A percentile compares a stretch with the other conserved stretches of the same genome.
Evolutionary conservation across 2,888 invertebrate species (phyloP).

Genomic region (Tenthredo amoena): DNA sequence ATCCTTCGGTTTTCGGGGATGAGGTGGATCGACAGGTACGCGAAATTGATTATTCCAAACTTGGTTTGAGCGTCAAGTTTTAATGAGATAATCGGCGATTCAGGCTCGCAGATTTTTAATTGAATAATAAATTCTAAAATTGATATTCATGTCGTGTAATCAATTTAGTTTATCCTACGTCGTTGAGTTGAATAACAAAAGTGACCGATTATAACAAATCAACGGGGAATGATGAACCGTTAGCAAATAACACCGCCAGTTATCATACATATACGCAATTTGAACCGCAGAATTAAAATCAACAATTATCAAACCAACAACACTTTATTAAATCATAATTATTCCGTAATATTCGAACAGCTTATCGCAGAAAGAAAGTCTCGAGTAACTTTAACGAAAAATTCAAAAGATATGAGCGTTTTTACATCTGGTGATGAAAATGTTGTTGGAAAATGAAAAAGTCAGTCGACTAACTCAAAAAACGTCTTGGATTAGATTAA

Average conservation of each 20-base stretch:
- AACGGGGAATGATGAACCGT: background rate
- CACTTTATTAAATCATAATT: background rate
- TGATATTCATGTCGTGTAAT: background rate
- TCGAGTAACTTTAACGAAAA: background rate
- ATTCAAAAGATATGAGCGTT: background rate
- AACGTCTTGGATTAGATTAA: background rate
- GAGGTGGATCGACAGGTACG: background rate
- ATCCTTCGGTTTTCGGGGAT: background rate
- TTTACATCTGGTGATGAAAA: background rate
- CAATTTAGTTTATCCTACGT: background rate
- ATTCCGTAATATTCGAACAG: background rate
- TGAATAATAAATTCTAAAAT: background rate
- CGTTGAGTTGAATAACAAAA: background rate
- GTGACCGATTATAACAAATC: background rate
- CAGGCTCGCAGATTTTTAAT: background rate
- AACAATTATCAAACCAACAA: background rate
- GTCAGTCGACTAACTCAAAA: background rate
- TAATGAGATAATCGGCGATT: background rate
- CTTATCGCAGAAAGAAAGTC: background rate
- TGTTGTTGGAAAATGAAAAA: background rate
- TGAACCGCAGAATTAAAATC: background rate
- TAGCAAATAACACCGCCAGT: background rate
- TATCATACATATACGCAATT: background rate
- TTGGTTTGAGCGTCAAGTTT: background rate
- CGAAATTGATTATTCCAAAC: background rate